These are phyloP conservation scores for Allophyes oxyacanthae DNA, from an alignment of 2,888 invertebrate species.

Conservation along the genomic window DNA sequence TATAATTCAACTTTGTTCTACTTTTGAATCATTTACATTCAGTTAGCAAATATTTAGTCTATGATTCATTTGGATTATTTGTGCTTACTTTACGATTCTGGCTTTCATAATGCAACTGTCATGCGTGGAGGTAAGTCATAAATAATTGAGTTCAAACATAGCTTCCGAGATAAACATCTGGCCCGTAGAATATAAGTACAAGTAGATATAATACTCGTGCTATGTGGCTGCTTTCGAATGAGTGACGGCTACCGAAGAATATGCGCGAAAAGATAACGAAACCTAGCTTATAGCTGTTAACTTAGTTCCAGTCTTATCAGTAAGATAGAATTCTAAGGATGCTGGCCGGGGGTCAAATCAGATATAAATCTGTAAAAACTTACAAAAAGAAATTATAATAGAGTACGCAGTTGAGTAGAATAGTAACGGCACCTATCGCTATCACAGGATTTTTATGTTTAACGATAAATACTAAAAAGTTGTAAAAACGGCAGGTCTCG, in stretches of 20 bases:
- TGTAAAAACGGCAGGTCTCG: slow-evolving; percentile 63
- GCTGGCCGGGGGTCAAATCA: neutral
- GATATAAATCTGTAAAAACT: slow-evolving; percentile 4
- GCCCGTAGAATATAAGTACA: slow-evolving; percentile 63
- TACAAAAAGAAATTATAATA: slow-evolving; percentile 16
- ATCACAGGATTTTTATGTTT: slow-evolving; percentile 59
- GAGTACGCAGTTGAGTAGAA: slow-evolving; percentile 23
- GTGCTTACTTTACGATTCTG: slow-evolving; percentile 60
- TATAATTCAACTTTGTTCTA: slow-evolving; percentile 48
- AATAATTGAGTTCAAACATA: slow-evolving; percentile 78
- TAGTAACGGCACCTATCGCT: slow-evolving; percentile 61
- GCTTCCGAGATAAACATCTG: slow-evolving; percentile 72
- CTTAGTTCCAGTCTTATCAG: neutral
- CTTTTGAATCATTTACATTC: slow-evolving; percentile 45
- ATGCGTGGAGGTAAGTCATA: slow-evolving; percentile 68
- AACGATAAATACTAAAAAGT: slow-evolving; percentile 64
- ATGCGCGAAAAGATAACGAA: slow-evolving; percentile 34
- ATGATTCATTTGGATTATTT: slow-evolving; percentile 60
- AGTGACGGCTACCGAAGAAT: slow-evolving; percentile 61
- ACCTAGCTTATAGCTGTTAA: slow-evolving; percentile 6
- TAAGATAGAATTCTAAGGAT: slow-evolving; percentile 4
- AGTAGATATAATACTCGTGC: slow-evolving; percentile 59
- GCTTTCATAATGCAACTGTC: slow-evolving; percentile 70
- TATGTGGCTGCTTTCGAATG: slow-evolving; percentile 60
- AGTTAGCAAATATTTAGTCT: slow-evolving; percentile 30